Conservation (phyloP, 2,113 vertebrate genomes). For the Phalacrocorax aristotelis region DNA sequence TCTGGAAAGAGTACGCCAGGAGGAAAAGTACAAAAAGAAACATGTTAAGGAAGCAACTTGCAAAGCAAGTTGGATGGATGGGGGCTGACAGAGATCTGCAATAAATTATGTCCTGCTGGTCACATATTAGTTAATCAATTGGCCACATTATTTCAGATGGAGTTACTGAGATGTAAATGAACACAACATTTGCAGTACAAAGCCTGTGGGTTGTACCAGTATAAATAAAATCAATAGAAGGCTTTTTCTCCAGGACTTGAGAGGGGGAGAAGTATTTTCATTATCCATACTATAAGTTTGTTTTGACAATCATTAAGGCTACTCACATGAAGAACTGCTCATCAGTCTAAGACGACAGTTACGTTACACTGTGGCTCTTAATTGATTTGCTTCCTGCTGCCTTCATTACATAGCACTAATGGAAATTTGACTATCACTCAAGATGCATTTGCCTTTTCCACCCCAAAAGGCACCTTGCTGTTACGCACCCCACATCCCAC, state of each 20-base stretch:
- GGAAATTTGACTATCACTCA: constrained; percentile 42
- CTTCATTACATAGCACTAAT: constrained; percentile 48
- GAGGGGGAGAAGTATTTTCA: constrained; percentile 32
- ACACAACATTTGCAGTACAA: constrained; percentile 11
- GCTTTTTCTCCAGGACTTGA: constrained; percentile 15
- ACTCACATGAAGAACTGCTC: constrained; percentile 24
- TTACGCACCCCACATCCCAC: not conserved
- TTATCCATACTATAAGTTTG: constrained; percentile 55
- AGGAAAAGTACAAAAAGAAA: not conserved
- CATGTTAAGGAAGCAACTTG: not conserved
- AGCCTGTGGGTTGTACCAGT: not conserved
- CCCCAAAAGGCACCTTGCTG: not conserved
- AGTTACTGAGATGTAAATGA: constrained; percentile 12
- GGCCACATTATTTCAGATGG: not conserved
- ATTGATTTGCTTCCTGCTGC: constrained; percentile 56
- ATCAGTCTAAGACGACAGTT: constrained; percentile 40
- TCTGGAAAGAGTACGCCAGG: not conserved
- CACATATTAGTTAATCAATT: constrained; percentile 12
- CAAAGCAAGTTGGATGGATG: not conserved
- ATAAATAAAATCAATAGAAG: constrained; percentile 14
- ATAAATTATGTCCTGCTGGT: not conserved
- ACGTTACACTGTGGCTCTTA: constrained; percentile 36
- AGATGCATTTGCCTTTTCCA: constrained; percentile 10
- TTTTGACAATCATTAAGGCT: constrained; percentile 53
- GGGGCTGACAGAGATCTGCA: not conserved